phyloP scores from a whole-genome alignment of 1,140 invertebrate genomes.

The Papilio aristodemus region DNA sequence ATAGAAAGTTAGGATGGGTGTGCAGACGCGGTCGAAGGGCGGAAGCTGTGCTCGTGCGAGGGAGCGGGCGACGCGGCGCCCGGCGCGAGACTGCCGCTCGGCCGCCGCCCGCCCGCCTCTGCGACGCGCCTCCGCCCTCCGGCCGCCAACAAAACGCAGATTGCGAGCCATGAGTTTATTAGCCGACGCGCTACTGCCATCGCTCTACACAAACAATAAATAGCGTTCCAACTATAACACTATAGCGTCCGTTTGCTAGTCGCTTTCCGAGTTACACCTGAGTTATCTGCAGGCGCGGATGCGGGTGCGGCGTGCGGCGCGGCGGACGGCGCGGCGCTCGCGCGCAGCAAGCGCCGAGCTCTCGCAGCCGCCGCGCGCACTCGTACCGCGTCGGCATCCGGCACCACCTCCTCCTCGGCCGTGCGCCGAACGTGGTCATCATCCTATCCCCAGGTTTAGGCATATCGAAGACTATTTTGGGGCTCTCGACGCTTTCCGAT shows the following conservation, averaged over 20 bases:
- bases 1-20: conserved; percentile 33
- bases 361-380: conserved; percentile 52
- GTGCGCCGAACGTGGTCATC: conserved; percentile 65
- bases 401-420: conserved; percentile 55
- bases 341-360: conserved; percentile 52
- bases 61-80: conserved; percentile 60
- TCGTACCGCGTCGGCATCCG: conserved; percentile 53
- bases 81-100: conserved; percentile 72
- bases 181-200: conserved; percentile 71
- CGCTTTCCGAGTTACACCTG: conserved; percentile 62
- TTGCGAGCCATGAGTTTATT: conserved; percentile 71
- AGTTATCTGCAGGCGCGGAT: conserved; percentile 65
- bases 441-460: conserved; percentile 70
- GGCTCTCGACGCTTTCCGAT: conserved; percentile 60
- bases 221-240: conserved; percentile 40
- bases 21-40: conserved; percentile 26
- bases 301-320: conserved; percentile 50
- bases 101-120: conserved; percentile 48
- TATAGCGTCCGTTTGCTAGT: background rate
- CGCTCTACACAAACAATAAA: conserved; percentile 49
- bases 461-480: conserved; percentile 69
- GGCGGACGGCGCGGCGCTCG: conserved; percentile 54
- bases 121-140: conserved; percentile 53
- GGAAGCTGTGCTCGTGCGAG: conserved; percentile 27
- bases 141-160: conserved; percentile 69